Base-by-base conservation (phyloP, 2,113 vertebrate genomes). In the Menidia beryllina region DNA sequence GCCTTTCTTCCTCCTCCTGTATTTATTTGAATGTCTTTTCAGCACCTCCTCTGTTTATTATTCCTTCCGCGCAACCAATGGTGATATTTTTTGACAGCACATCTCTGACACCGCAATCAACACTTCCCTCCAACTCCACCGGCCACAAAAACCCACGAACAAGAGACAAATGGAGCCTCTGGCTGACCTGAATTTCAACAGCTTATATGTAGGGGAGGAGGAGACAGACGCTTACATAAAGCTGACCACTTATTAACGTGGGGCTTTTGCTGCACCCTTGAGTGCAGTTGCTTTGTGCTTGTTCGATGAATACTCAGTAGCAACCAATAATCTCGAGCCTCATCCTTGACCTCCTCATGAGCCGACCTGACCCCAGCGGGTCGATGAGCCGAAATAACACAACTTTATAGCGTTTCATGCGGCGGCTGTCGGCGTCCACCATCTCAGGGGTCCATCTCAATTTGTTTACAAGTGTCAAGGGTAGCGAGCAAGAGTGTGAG, bases 401-500 rank as follows among this genome's bases (percentile, higher is more conserved):
- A 13, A 6, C n/a, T 59, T 60, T 36, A 54, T 14, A 14, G 47
- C 10, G 0, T 48, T 56, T 77, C 53, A 64, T 21, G 1, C 62
- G 11, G 26, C 62, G 26, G 58, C 2, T 30, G 49, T 36, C 10
- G 30, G 4, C 12, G 0, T 65, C 56, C 7, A 6, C 52, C 26
- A 26, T 54, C 71, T 51, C 50, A 7, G 59, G 67, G 68, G 45
- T 25, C 48, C 12, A 13, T 25, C 56, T 51, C 68, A 38, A 41
- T 57, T 69, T 66, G 76, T 73, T 75, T 69, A 72, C 72, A 77
- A 54, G 81, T n/a, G 64, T 68, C 23, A 67, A 59, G 48, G 64
- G 47, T 13, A 11, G 41, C 4, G 57, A 64, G 56, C 45, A 1
- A 55, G 64, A 20, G 75, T 56, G 66, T 11, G 69, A 80, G 62